These are phyloP conservation scores for Ornithoptera priamus DNA, from an alignment of 2,888 invertebrate species.

Conservation along the genomic window DNA sequence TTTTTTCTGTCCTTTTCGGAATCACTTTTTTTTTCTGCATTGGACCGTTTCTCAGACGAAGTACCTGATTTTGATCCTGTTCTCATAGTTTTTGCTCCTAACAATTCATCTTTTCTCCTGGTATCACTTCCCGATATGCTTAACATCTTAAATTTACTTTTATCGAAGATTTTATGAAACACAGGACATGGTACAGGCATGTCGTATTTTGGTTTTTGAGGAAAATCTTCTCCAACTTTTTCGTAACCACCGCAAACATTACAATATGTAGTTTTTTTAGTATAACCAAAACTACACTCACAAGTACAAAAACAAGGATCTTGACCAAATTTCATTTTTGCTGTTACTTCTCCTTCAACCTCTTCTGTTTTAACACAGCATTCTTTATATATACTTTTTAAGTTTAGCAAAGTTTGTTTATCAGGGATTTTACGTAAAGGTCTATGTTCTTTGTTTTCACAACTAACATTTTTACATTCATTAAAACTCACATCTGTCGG, in stretches of 20 bases:
- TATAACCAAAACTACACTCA: constrained; percentile 64
- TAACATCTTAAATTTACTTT: constrained; percentile 50
- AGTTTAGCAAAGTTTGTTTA: constrained; percentile 49
- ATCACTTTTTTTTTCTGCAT: constrained; percentile 46
- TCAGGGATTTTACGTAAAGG: constrained; percentile 45
- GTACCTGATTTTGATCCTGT: constrained; percentile 40
- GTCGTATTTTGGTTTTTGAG: constrained; percentile 37
- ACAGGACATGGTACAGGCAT: constrained; percentile 66
- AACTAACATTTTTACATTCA: constrained; percentile 53
- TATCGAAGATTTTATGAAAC: constrained; percentile 61
- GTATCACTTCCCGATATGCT: constrained; percentile 58
- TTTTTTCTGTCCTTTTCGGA: constrained; percentile 58
- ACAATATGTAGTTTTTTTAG: constrained; percentile 66
- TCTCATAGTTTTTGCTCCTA: constrained; percentile 40
- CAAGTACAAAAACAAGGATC: constrained; percentile 67
- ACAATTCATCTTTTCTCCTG: constrained; percentile 45
- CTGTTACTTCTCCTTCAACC: constrained; percentile 51
- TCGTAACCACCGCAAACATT: constrained; percentile 66
- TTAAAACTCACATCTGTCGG: constrained; percentile 43
- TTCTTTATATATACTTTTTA: constrained; percentile 41
- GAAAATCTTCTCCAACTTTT: constrained; percentile 54
- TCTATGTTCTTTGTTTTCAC: constrained; percentile 45
- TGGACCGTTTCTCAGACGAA: constrained; percentile 36
- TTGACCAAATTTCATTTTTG: constrained; percentile 49
- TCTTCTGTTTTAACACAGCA: constrained; percentile 49